Conservation (phyloP, 2,888 invertebrate species). For the Trichacis sp. region DNA sequence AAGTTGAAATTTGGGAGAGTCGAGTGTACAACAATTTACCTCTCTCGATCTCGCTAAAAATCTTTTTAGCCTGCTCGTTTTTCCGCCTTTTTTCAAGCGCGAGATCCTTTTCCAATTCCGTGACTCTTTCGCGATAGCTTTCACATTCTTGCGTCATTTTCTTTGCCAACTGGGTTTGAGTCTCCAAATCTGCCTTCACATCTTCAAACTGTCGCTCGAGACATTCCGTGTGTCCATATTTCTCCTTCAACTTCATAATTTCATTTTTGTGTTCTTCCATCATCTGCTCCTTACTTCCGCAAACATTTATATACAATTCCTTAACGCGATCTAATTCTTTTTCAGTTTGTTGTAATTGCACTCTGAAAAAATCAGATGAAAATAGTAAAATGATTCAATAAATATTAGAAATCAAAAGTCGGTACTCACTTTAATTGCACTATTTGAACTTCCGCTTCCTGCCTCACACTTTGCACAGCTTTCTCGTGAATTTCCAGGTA, state of each 20-base stretch:
- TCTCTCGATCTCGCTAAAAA: slow-evolving; percentile 60
- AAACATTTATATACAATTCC: slow-evolving; percentile 71
- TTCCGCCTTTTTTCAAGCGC: slow-evolving; percentile 54
- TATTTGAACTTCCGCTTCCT: slow-evolving; percentile 59
- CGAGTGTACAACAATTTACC: too few species aligned
- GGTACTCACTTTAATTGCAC: slow-evolving; percentile 60
- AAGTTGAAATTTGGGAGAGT: too few species aligned
- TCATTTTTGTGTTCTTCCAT: slow-evolving; percentile 73
- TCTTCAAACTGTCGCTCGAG: slow-evolving; percentile 54
- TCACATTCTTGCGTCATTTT: slow-evolving; percentile 57
- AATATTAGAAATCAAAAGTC: slow-evolving; percentile 4
- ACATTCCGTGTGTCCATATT: slow-evolving; percentile 51
- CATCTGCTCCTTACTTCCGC: slow-evolving; percentile 74
- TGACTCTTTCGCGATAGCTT: slow-evolving; percentile 51
- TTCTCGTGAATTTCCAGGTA: slow-evolving; percentile 63
- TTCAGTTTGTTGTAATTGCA: slow-evolving; percentile 64
- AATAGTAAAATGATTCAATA: neutral
- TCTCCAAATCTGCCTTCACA: slow-evolving; percentile 52
- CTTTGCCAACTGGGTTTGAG: slow-evolving; percentile 52
- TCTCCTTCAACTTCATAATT: slow-evolving; percentile 69
- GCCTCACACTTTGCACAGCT: slow-evolving; percentile 59
- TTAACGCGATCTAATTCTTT: slow-evolving; percentile 62
- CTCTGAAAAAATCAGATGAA: slow-evolving; percentile 36
- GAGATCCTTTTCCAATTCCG: slow-evolving; percentile 60
- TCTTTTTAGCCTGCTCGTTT: slow-evolving; percentile 56